Evolutionary conservation across 2,113 vertebrate species (phyloP), one percentile per base, ranked within the genome.

Genomic region (Tor tambroides): DNA sequence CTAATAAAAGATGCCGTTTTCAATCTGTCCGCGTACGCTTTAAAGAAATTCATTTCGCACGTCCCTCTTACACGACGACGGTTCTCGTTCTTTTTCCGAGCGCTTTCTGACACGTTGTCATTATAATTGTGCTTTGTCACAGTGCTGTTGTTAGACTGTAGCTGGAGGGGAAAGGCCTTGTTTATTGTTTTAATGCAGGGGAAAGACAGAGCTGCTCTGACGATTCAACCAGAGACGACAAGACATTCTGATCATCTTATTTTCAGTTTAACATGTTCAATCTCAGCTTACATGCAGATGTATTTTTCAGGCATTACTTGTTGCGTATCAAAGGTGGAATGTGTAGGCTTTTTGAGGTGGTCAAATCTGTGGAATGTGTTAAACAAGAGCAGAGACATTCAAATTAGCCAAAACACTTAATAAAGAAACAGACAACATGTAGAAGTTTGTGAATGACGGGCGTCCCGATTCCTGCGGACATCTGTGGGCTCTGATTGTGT

Each of bases 51-150:
- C 80, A 65, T 59, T 80, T 41, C 38, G 54, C 54, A 80, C 54
- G 41, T 59, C 21, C 79, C n/a, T 10, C 8, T 72, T 17, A 30
- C 28, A 7, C 2, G 63, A 30, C 30, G 28, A 2, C 65, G 6
- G 11, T 19, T 56, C 41, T 56, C 43, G 49, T 1, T 56, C 21
- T 9, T 63, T 61, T 38, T 79, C 28, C 0, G 28, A 56, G 51
- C 19, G 21, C 2, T 41, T 65, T 65, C 38, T 65, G 41, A 81
- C 80, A 65, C 4, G 38, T 19, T 43, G 59, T 81, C 79, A 81
- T 81, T 81, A 81, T 81, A 43, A 81, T 65, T 63, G 80, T 65
- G 38, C 38, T 81, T 65, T 65, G 79, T 81, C 79, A 65, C 79
- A 43, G 38, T 46, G 79, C 35, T 81, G 80, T 81, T 46, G 79